Percentiles rank a stretch among this genome's conserved stretches.
Evolutionary conservation across 2,113 vertebrate species (phyloP).

Genomic region (Onychostoma macrolepis): DNA sequence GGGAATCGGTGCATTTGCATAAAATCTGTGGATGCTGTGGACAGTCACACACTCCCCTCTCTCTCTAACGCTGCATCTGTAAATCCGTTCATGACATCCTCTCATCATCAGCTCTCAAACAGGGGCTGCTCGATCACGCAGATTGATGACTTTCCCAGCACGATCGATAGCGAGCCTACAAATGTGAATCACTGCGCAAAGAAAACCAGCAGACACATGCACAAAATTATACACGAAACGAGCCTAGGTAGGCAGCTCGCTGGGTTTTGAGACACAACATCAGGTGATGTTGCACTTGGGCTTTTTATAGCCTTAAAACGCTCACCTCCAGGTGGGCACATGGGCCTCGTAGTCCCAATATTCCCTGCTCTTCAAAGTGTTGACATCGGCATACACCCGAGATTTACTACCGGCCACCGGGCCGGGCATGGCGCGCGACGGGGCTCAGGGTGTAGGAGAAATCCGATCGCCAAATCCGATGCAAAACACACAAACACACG

Average conservation of each 20-base stretch:
- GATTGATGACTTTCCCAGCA: constrained; percentile 43
- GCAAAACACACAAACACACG: constrained; percentile 19
- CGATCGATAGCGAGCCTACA: constrained; percentile 31
- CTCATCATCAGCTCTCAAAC: constrained; percentile 4
- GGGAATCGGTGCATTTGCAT: neutral
- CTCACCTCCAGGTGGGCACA: constrained; percentile 95
- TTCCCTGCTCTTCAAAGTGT: constrained; percentile 94
- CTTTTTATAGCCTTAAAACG: neutral
- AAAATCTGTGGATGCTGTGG: constrained; percentile 11
- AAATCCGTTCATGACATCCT: neutral
- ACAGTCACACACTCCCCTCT: neutral
- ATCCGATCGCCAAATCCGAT: constrained; percentile 21
- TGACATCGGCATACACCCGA: constrained; percentile 94
- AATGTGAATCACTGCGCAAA: constrained; percentile 30
- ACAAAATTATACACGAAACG: neutral
- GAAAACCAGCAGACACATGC: constrained; percentile 13
- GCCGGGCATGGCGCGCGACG: constrained; percentile 87
- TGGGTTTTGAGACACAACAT: neutral
- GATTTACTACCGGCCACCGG: constrained; percentile 92
- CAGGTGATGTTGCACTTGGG: neutral
- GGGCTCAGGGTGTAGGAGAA: constrained; percentile 33
- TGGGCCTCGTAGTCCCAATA: constrained; percentile 98
- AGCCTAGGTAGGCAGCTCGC: neutral
- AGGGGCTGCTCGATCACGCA: constrained; percentile 30
- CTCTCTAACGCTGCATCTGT: constrained; percentile 22